Evolutionary conservation across 2,113 vertebrate species (phyloP).

Genomic region (Salvelinus alpinus): DNA sequence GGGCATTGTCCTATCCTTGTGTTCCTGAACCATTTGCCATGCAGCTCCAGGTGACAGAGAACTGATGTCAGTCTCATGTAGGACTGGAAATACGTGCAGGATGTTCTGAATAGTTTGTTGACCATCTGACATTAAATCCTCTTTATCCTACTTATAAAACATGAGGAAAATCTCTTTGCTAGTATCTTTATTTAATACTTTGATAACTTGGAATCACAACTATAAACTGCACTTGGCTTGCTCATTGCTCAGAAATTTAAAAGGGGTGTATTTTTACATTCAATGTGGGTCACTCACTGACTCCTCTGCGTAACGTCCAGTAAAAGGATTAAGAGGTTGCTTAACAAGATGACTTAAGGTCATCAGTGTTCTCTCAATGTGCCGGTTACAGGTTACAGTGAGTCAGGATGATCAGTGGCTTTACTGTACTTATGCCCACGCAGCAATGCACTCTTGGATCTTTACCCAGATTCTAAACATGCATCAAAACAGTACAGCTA

Average conservation of each 20-base stretch:
- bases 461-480: not conserved
- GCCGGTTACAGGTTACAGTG: conserved; percentile 10
- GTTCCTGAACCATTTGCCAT: too few species aligned
- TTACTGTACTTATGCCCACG: not conserved
- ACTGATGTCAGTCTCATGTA: too few species aligned
- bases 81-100: too few species aligned
- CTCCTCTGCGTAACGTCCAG: not conserved
- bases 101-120: not conserved
- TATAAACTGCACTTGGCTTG: conserved; percentile 5
- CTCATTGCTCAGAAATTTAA: conserved; percentile 2
- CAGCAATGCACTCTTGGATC: not conserved
- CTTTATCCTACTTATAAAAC: conserved; percentile 14
- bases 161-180: not conserved
- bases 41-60: too few species aligned
- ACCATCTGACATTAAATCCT: not conserved
- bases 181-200: not conserved
- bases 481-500: not conserved
- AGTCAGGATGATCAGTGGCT: conserved; percentile 6
- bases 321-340: conserved; percentile 18
- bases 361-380: conserved; percentile 16
- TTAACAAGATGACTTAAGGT: conserved; percentile 23
- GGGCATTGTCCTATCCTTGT: too few species aligned
- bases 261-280: conserved; percentile 6
- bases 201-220: not conserved
- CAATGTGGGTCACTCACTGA: conserved; percentile 20